Evolutionary conservation across 2,888 invertebrate species (phyloP).

Genomic region (Trichogramma evanescens): DNA sequence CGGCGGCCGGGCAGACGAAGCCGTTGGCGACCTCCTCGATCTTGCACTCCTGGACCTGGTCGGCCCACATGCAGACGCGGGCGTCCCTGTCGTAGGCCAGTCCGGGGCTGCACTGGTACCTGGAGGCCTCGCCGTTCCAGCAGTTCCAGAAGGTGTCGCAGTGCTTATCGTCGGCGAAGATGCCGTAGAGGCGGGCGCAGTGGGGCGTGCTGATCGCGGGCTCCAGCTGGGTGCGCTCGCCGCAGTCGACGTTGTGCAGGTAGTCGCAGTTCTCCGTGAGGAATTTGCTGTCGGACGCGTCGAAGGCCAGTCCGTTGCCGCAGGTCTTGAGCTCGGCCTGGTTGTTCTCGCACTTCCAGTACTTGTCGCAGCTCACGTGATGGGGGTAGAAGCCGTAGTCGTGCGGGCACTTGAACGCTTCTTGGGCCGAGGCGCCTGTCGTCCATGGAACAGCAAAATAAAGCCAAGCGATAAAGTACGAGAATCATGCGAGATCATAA

Average conservation of each 20-base stretch:
- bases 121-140: constrained; percentile 91
- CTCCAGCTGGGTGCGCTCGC: constrained; percentile 79
- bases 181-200: constrained; percentile 82
- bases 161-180: constrained; percentile 80
- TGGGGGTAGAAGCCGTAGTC: constrained; percentile 93
- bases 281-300: constrained; percentile 80
- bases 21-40: constrained; percentile 87
- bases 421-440: constrained; percentile 60
- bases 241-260: constrained; percentile 89
- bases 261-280: constrained; percentile 93
- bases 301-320: constrained; percentile 89
- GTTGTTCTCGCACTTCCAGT: constrained; percentile 91
- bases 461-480: too few relatives aligned
- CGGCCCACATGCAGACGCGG: constrained; percentile 93
- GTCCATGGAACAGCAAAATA: background rate
- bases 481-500: too few relatives aligned
- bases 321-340: constrained; percentile 84
- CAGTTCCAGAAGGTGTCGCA: constrained; percentile 96
- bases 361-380: constrained; percentile 83
- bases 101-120: constrained; percentile 91
- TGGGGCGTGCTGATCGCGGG: constrained; percentile 78
- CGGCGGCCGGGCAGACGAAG: constrained; percentile 77
- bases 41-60: constrained; percentile 88
- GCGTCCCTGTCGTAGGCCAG: constrained; percentile 89
- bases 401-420: constrained; percentile 86